Evolutionary conservation across 2,113 vertebrate species (phyloP).

Genomic region (Elephantulus edwardii): DNA sequence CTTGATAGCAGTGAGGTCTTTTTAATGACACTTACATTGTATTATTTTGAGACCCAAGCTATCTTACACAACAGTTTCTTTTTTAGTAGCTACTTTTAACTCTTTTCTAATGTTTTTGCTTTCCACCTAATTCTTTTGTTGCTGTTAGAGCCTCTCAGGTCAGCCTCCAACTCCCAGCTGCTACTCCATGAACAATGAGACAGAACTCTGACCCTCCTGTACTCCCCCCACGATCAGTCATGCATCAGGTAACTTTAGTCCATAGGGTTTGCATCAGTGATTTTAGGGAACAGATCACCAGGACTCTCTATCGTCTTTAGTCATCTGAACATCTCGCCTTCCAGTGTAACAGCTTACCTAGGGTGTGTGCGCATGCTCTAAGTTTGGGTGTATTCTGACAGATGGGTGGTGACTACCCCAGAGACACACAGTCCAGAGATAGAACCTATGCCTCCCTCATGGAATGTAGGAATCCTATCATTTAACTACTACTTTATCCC

Average conservation of each 20-base stretch:
- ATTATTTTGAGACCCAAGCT: background rate
- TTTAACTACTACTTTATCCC: background rate
- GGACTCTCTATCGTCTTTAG: background rate
- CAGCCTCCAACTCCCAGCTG: background rate
- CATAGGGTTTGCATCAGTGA: background rate
- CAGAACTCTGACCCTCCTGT: background rate
- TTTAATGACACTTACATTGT: background rate
- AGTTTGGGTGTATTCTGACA: background rate
- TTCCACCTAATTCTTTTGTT: background rate
- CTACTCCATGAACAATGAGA: background rate
- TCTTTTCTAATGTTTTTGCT: slow-evolving; percentile 26
- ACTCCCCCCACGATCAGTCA: background rate
- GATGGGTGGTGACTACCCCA: background rate
- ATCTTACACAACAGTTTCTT: background rate
- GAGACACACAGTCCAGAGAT: no score
- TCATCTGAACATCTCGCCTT: no score
- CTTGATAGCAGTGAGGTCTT: background rate
- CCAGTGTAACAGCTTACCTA: no score
- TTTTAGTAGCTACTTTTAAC: background rate
- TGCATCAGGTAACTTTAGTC: background rate
- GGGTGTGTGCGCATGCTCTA: no score
- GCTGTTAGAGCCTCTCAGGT: background rate
- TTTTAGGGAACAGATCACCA: background rate
- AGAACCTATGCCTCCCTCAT: background rate
- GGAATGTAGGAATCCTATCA: background rate